Evolutionary conservation across 2,888 invertebrate species (phyloP).

Genomic region (Oligia fasciuncula): DNA sequence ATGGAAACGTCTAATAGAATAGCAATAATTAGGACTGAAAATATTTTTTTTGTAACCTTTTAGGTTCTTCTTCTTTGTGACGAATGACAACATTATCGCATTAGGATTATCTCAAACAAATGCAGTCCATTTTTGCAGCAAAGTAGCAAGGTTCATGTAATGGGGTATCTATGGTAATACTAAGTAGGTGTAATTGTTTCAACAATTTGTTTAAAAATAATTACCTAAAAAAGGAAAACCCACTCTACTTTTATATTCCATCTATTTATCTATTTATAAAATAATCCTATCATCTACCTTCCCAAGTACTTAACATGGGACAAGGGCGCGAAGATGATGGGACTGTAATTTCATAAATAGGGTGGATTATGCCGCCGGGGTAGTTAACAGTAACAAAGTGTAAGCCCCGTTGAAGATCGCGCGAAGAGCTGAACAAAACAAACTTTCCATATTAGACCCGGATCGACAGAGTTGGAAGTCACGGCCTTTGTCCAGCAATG

Average conservation of each 20-base stretch:
- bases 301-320: neutral
- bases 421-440: neutral
- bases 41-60: neutral
- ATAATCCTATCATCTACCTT: neutral
- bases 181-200: neutral
- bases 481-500: too few species aligned
- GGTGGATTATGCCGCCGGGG: neutral
- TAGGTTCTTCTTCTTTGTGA: neutral
- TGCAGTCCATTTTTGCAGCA: neutral
- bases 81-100: neutral
- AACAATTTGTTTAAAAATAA: neutral
- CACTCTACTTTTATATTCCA: neutral
- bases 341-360: neutral
- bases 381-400: neutral
- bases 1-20: constrained; percentile 6
- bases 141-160: neutral
- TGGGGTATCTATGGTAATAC: neutral
- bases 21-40: neutral
- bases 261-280: neutral
- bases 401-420: too few species aligned
- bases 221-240: neutral
- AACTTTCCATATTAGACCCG: neutral
- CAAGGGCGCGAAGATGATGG: neutral
- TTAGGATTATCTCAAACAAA: constrained; percentile 2
- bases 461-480: too few species aligned